Evolutionary conservation across 2,888 invertebrate species (phyloP), one percentile per base, ranked within the genome.

Genomic region (Harmothoe impar): DNA sequence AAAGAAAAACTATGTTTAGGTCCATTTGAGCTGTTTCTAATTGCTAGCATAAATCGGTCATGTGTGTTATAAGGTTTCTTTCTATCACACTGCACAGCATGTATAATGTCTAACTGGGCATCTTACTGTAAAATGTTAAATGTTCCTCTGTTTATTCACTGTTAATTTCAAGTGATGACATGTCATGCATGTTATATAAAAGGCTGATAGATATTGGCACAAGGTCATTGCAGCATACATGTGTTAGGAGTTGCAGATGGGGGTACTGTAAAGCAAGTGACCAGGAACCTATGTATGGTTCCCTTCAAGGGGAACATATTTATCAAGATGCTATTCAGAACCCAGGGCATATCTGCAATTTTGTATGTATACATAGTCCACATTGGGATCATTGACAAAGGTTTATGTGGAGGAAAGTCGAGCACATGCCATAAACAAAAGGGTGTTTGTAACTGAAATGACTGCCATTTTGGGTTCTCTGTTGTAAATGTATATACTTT

Each of bases 401-500:
- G 7, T 62, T 62, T 12, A n/a, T n/a, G n/a, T 62, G 62, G 20
- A 62, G n/a, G 20, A 62, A 20, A 20, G n/a, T 62, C 7, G 62
- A 72, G 31, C 72, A 72, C 25, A 72, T 62, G 29, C 31, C 72
- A 72, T 12, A 29, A 68, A 3, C 0, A 72, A 43, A 43, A 29
- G 72, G 72, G 29, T 72, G 72, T 72, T 29, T 72, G 3, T 72
- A 29, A 72, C 72, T 72, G 31, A n/a, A 25, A 25, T 72, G 25
- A 72, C 72, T 72, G 72, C 72, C 72, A 72, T 25, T 25, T 72
- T 25, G 25, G 31, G 31, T 29, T 72, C 72, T 29, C 25, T 72
- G 72, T 72, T 72, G 72, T 72, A 29, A n/a, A 72, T 62, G 62
- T n/a, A 62, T 62, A 62, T 43, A 43, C 43, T 43, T 3, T 72